Evolutionary conservation across 2,797 vertebrate genomes (phyloP).

Genomic region (Dendrocincla tyrannina): DNA sequence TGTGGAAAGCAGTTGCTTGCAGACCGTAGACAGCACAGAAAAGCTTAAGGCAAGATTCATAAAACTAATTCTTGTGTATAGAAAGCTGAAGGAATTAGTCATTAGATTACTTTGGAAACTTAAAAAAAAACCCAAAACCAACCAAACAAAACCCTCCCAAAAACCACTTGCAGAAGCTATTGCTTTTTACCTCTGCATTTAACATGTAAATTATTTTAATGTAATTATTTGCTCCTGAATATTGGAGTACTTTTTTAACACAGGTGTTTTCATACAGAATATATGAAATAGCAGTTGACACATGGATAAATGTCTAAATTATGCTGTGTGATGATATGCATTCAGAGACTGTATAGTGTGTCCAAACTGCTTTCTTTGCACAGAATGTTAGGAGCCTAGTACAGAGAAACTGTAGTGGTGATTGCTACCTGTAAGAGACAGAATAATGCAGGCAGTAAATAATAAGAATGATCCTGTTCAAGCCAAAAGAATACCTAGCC

Average conservation of each 20-base stretch:
- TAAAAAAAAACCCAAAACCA: background rate
- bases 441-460: background rate
- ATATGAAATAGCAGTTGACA: background rate
- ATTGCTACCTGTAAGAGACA: background rate
- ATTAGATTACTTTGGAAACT: background rate
- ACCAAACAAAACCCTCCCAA: background rate
- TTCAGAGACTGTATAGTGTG: background rate
- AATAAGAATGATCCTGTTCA: background rate
- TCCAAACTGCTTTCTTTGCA: background rate
- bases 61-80: background rate
- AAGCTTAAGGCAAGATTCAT: background rate
- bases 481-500: background rate
- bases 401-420: background rate
- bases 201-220: background rate
- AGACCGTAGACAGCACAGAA: background rate
- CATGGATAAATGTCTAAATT: background rate
- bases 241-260: background rate
- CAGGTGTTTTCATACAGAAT: background rate
- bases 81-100: background rate
- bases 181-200: background rate
- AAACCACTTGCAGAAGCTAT: background rate
- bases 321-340: background rate
- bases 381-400: background rate
- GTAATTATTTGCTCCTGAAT: background rate
- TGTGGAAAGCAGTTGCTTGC: background rate